Conservation (phyloP, 2,113 vertebrate species). For the Salminus brasiliensis region DNA sequence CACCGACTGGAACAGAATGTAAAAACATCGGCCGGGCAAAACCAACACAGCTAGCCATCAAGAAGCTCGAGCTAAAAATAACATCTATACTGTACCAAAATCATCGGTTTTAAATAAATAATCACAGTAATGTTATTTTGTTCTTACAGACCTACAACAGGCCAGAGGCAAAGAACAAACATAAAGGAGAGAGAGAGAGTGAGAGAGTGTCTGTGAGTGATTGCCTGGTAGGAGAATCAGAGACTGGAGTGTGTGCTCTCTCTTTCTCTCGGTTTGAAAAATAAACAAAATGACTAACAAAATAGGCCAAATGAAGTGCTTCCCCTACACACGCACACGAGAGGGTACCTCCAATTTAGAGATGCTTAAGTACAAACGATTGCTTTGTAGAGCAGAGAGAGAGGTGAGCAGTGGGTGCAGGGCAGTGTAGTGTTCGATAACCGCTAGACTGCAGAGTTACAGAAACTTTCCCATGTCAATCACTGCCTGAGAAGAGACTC, state of each 20-base stretch:
- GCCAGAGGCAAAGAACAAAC: not conserved
- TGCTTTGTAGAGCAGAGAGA: conserved; percentile 50
- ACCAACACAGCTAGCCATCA: no score
- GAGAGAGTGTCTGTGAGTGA: no score
- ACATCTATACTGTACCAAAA: no score
- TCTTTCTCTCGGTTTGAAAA: no score
- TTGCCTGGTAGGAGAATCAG: no score
- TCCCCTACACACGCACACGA: conserved; percentile 53
- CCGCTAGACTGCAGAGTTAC: conserved; percentile 59
- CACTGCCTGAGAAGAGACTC: conserved; percentile 38
- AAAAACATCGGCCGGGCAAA: no score
- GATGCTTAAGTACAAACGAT: conserved; percentile 63
- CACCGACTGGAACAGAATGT: no score
- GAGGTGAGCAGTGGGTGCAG: conserved; percentile 44
- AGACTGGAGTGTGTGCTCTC: no score
- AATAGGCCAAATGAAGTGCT: conserved; percentile 77
- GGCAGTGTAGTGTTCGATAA: conserved; percentile 57
- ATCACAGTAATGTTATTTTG: not conserved
- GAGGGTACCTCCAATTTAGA: conserved; percentile 69
- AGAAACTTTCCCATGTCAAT: conserved; percentile 58
- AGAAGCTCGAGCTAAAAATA: no score
- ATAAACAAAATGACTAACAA: conserved; percentile 75
- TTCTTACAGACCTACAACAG: not conserved
- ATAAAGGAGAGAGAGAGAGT: not conserved
- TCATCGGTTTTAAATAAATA: no score